These are phyloP conservation scores for Ferrisia virgata DNA, from an alignment of 2,888 invertebrate species.

Conservation along the genomic window DNA sequence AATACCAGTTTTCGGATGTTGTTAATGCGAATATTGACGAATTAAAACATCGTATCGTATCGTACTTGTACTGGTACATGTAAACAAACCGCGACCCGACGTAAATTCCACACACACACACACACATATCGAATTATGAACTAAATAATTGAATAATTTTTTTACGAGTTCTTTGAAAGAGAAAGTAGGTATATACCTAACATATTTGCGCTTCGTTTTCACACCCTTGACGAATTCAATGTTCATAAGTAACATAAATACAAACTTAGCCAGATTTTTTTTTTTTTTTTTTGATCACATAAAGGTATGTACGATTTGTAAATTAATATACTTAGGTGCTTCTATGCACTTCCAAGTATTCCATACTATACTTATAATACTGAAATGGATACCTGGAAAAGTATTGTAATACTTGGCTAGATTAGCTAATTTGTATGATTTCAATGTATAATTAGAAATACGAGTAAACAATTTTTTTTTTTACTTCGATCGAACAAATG, in stretches of 20 bases:
- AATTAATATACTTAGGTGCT: neutral
- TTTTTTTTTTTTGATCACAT: neutral
- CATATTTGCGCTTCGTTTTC: neutral
- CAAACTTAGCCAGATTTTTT: neutral
- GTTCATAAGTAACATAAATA: neutral
- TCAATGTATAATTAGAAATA: neutral
- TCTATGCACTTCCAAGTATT: neutral
- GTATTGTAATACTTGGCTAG: neutral
- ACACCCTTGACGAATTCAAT: neutral
- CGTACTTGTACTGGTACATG: too few relatives aligned
- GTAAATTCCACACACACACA: neutral
- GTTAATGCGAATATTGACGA: neutral
- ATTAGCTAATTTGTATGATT: neutral
- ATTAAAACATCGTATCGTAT: too few relatives aligned
- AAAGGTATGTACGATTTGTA: neutral
- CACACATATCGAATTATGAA: neutral
- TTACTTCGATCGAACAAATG: neutral
- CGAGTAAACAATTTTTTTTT: neutral
- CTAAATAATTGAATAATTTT: neutral
- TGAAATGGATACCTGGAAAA: neutral
- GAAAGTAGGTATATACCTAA: neutral
- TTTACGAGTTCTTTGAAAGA: neutral
- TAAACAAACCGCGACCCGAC: neutral
- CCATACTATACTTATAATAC: too few relatives aligned
- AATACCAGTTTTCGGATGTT: constrained; percentile 9